These are phyloP conservation scores for Acanthosepion lycidas DNA, from an alignment of 2,888 invertebrate species.

Conservation along the genomic window DNA sequence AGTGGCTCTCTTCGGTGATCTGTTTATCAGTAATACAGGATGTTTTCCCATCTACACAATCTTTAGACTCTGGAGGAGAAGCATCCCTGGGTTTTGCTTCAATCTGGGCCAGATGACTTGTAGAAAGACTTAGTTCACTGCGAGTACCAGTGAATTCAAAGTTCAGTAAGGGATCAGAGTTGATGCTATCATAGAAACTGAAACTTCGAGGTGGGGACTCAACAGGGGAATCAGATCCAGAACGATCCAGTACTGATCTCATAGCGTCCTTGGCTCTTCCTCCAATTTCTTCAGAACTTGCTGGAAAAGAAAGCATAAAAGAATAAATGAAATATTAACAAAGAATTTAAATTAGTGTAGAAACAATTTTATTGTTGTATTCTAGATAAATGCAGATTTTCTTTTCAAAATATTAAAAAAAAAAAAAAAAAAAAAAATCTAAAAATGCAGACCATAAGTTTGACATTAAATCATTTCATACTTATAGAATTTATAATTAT, in stretches of 20 bases:
- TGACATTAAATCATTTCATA: no score
- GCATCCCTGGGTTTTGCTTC: neutral
- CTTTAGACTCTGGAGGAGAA: neutral
- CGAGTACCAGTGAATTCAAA: constrained; percentile 54
- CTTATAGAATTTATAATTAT: no score
- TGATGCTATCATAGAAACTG: constrained; percentile 59
- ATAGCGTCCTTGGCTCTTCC: constrained; percentile 62
- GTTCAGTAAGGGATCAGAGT: constrained; percentile 63
- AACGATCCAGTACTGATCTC: constrained; percentile 62
- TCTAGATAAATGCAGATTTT: no score
- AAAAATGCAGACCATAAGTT: no score
- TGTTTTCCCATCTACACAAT: neutral
- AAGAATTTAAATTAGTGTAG: neutral
- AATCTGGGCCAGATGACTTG: neutral
- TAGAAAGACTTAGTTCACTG: neutral
- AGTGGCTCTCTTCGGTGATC: neutral
- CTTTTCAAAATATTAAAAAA: no score
- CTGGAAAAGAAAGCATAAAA: constrained; percentile 52
- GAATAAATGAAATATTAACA: neutral
- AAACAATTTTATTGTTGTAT: neutral
- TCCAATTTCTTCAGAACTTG: constrained; percentile 60
- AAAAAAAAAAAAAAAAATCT: no score
- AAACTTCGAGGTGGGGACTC: constrained; percentile 55
- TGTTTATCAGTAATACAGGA: neutral
- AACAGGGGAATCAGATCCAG: constrained; percentile 54